These are phyloP conservation scores for Hydrochoerus hydrochaeris DNA, from an alignment of 2,113 vertebrate genomes.

Conservation along the genomic window DNA sequence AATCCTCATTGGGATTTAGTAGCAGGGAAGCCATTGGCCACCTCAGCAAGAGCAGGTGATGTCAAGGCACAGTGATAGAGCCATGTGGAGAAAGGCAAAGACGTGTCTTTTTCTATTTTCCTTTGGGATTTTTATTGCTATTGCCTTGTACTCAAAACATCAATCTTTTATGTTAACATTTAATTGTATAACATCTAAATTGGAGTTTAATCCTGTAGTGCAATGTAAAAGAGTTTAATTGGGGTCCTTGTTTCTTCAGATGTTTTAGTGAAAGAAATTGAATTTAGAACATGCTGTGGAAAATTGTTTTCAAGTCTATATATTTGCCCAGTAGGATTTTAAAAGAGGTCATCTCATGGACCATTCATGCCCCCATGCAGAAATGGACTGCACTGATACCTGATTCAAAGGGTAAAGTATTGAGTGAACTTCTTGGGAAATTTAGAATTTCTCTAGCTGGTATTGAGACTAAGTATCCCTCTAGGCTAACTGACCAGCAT, in stretches of 20 bases:
- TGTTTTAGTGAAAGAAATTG: slow-evolving; percentile 52
- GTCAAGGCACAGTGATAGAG: neutral
- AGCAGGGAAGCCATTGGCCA: neutral
- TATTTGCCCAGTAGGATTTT: slow-evolving; percentile 48
- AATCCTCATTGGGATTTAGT: neutral
- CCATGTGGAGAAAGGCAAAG: neutral
- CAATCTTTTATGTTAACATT: neutral
- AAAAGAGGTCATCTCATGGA: neutral
- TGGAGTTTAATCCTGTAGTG: slow-evolving; percentile 46
- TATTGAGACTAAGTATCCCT: slow-evolving; percentile 35
- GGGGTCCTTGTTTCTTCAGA: slow-evolving; percentile 29
- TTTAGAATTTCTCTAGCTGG: slow-evolving; percentile 34
- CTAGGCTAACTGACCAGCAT: slow-evolving; percentile 30
- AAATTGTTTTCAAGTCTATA: slow-evolving; percentile 46
- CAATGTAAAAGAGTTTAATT: slow-evolving; percentile 56
- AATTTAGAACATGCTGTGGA: slow-evolving; percentile 58
- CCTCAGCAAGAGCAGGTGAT: neutral
- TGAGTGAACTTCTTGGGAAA: neutral
- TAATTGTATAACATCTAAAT: slow-evolving; percentile 54
- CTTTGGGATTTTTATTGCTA: neutral
- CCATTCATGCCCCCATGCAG: neutral
- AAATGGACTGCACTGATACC: neutral
- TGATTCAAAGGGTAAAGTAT: slow-evolving; percentile 15
- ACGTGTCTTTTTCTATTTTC: neutral
- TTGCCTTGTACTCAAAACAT: neutral